Conservation (phyloP, 2,113 vertebrate genomes). For the Nothoprocta perdicaria region DNA sequence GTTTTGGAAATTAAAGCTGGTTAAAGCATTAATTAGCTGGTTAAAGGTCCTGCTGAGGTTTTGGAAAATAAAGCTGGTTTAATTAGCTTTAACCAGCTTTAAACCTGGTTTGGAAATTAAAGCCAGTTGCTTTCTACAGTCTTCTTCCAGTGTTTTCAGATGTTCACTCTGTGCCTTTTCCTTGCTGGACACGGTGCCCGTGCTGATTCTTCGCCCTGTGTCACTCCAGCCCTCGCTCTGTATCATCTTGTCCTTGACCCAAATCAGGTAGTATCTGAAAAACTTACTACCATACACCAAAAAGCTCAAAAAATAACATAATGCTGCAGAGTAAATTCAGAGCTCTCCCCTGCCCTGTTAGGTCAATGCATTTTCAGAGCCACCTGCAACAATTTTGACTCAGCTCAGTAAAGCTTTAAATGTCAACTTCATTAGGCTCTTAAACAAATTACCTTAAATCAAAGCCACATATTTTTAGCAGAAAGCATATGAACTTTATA, state of each 20-base stretch:
- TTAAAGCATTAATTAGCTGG: background rate
- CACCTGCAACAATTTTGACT: constrained; percentile 50
- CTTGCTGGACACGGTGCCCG: accelerated
- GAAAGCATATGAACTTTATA: constrained; percentile 26
- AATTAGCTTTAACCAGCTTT: no score
- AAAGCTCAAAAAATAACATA: background rate
- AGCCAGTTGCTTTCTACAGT: accelerated
- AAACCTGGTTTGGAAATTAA: background rate
- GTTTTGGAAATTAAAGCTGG: background rate
- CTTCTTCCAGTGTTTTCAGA: background rate
- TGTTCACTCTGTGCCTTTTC: background rate
- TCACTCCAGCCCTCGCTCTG: background rate
- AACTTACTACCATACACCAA: background rate
- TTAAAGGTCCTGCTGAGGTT: background rate
- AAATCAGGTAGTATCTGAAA: background rate
- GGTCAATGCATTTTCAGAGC: constrained; percentile 37
- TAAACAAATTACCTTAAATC: constrained; percentile 53
- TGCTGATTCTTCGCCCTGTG: background rate
- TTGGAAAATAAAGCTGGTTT: background rate
- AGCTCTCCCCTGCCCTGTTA: background rate
- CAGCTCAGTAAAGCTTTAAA: constrained; percentile 41
- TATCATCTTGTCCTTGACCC: background rate
- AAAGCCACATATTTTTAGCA: constrained; percentile 64
- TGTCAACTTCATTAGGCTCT: constrained; percentile 58
- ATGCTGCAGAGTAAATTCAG: background rate